Percentiles rank a stretch among this genome's conserved stretches.
These are phyloP conservation scores for Burhinus bistriatus DNA, from an alignment of 2,113 vertebrate species.

Conservation along the genomic window DNA sequence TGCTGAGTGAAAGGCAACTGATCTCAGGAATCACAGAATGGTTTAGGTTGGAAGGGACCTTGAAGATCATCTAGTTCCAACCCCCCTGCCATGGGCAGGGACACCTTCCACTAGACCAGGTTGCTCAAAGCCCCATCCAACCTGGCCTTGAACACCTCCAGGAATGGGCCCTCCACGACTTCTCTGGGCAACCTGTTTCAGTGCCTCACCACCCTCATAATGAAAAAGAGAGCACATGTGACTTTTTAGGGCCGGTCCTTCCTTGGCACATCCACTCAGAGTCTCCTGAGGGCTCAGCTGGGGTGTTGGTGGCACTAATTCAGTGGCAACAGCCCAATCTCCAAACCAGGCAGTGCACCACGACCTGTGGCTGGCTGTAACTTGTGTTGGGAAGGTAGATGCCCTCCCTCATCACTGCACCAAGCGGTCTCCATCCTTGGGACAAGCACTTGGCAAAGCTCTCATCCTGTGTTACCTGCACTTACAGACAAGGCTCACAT, in stretches of 20 bases:
- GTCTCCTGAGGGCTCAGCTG: background rate
- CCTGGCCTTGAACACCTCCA: no score
- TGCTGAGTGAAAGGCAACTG: background rate
- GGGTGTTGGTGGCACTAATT: background rate
- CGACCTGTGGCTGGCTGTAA: rapidly evolving
- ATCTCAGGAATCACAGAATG: background rate
- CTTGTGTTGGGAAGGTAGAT: background rate
- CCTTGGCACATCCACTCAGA: background rate
- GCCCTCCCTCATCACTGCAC: background rate
- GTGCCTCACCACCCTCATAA: no score
- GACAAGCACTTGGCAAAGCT: background rate
- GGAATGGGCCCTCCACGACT: no score
- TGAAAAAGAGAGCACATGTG: background rate
- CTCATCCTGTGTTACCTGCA: background rate
- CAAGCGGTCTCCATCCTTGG: background rate
- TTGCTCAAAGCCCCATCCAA: no score
- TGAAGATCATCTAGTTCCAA: no score
- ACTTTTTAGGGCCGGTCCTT: background rate
- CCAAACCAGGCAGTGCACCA: background rate
- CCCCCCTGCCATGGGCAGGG: no score
- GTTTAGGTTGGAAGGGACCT: no score
- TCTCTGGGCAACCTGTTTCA: no score
- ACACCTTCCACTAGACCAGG: no score
- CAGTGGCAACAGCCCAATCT: background rate
- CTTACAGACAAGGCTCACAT: background rate